These are phyloP conservation scores for Uloborus plumipes DNA, from an alignment of 2,888 invertebrate species.

Conservation along the genomic window DNA sequence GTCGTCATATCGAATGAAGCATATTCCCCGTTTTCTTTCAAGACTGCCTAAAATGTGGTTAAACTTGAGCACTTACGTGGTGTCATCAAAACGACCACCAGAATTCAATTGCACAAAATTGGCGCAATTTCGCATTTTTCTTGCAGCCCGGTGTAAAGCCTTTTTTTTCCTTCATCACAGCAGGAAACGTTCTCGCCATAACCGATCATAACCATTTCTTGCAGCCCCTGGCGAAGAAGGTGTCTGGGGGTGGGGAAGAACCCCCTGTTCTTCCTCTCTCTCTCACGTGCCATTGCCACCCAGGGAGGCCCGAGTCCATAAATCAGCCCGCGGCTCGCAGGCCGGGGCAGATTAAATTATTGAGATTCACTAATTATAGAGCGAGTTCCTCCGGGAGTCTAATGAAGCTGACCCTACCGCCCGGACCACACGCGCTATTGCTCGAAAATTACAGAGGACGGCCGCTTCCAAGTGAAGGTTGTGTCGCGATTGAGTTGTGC, in stretches of 20 bases:
- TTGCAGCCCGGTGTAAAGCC: too few species aligned
- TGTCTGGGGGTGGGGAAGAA: conserved; percentile 24
- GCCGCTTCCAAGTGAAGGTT: conserved; percentile 25
- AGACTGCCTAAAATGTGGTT: too few species aligned
- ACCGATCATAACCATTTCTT: too few species aligned
- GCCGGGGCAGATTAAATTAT: conserved; percentile 62
- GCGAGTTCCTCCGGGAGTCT: conserved; percentile 43
- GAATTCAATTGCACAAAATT: too few species aligned
- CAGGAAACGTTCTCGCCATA: too few species aligned
- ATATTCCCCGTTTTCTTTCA: too few species aligned
- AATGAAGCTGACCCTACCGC: conserved; percentile 61
- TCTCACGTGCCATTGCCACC: conserved; percentile 60
- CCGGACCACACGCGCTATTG: conserved; percentile 43
- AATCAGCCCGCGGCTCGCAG: conserved; percentile 51
- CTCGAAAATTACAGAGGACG: conserved; percentile 59
- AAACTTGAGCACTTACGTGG: too few species aligned
- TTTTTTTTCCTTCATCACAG: too few species aligned
- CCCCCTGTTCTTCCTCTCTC: conserved; percentile 32
- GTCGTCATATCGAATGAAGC: too few species aligned
- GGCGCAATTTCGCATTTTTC: too few species aligned
- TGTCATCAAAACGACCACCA: too few species aligned
- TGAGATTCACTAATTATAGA: conserved; percentile 64
- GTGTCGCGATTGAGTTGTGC: conserved; percentile 49
- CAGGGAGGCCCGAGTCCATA: conserved; percentile 55
- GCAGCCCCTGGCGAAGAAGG: conserved; percentile 35